A percentile compares a stretch with the other conserved stretches of the same genome.
Conservation (phyloP, 2,113 vertebrate genomes). For the Neotoma lepida region DNA sequence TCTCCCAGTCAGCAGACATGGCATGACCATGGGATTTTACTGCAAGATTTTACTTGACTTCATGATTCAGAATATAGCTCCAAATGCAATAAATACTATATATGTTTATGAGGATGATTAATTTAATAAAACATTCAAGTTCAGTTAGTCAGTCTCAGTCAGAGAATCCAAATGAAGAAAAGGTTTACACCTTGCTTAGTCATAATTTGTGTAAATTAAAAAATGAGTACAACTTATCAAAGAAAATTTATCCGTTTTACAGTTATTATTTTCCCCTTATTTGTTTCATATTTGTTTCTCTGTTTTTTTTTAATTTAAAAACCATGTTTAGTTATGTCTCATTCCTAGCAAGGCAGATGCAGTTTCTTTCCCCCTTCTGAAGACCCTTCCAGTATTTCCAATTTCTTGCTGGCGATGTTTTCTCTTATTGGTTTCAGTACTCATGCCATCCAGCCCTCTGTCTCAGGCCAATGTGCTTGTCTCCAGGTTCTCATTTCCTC, state of each 20-base stretch:
- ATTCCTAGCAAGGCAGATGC: background rate
- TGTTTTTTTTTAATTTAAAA: background rate
- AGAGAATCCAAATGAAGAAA: background rate
- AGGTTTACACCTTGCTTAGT: background rate
- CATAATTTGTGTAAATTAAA: background rate
- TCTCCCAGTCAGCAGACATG: background rate
- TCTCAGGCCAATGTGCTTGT: fast-evolving
- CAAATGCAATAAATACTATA: background rate
- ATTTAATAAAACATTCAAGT: background rate
- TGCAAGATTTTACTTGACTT: background rate
- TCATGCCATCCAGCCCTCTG: background rate
- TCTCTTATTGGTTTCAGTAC: background rate
- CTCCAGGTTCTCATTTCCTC: background rate
- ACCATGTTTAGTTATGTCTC: background rate
- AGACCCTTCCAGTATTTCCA: background rate
- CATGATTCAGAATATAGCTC: background rate
- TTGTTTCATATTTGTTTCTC: background rate
- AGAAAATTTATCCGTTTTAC: background rate
- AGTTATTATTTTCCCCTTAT: background rate
- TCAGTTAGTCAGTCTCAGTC: background rate
- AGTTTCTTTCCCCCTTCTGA: background rate
- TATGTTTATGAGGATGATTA: background rate
- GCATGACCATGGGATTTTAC: background rate
- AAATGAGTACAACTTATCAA: background rate
- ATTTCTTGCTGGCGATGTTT: background rate